A percentile compares a stretch with the other conserved stretches of the same genome.
These are phyloP conservation scores for Heterodera carotae DNA, from an alignment of 1,140 invertebrate genomes.

Conservation along the genomic window DNA sequence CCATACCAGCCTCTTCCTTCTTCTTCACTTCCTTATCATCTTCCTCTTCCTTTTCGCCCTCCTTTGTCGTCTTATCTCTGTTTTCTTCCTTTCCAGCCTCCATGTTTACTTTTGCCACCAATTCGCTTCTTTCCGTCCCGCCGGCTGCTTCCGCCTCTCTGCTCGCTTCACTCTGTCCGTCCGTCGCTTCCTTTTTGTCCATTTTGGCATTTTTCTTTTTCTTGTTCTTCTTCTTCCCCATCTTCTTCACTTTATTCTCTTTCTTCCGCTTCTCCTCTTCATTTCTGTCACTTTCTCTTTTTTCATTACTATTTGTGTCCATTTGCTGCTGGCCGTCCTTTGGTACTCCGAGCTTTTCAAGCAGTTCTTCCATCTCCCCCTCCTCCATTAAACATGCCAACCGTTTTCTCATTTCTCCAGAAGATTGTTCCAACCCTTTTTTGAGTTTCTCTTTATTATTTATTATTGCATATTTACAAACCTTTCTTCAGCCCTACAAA, in stretches of 20 bases:
- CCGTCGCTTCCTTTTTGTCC: not conserved
- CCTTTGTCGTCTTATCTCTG: not conserved
- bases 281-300: not conserved
- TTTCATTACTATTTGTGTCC: not conserved
- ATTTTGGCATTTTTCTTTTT: not conserved
- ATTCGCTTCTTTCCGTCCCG: not conserved
- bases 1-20: too few relatives aligned
- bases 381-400: not conserved
- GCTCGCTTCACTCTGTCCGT: not conserved
- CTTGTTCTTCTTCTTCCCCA: not conserved
- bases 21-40: too few relatives aligned
- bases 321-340: not conserved
- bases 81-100: not conserved
- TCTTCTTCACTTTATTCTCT: not conserved
- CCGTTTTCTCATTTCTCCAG: not conserved
- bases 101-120: not conserved
- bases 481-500: not conserved
- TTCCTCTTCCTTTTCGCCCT: not conserved
- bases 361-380: not conserved
- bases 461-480: not conserved
- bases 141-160: not conserved
- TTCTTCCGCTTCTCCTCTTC: not conserved
- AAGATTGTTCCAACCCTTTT: not conserved
- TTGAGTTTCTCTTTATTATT: not conserved
- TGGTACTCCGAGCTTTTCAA: not conserved